phyloP scores from a whole-genome alignment of 92 coral and sea anemone genomes.

The Epizoanthus illoricatus region DNA sequence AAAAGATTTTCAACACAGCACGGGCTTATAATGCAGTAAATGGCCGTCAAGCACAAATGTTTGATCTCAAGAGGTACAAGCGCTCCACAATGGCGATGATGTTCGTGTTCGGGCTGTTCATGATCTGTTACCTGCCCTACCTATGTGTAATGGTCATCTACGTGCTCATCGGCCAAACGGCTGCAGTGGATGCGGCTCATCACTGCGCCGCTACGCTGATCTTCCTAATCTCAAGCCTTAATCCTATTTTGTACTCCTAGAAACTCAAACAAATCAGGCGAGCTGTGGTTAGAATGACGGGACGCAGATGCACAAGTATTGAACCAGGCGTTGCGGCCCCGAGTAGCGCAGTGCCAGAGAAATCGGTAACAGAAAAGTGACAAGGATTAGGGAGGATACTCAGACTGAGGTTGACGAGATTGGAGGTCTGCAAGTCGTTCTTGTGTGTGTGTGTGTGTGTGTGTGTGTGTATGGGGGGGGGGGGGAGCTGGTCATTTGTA shows the following conservation, averaged over 20 bases:
- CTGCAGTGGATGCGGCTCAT: conserved; percentile 39
- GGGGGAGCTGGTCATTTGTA: too few relatives aligned
- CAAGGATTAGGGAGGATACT: too few relatives aligned
- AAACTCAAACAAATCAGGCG: conserved; percentile 28
- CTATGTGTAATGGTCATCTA: conserved; percentile 36
- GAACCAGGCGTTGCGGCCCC: neutral
- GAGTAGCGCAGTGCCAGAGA: neutral
- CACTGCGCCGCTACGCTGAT: conserved; percentile 41
- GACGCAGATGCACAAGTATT: neutral
- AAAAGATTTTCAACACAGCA: neutral
- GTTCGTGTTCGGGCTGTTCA: conserved; percentile 44
- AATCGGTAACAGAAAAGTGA: neutral
- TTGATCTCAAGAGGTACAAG: conserved; percentile 37
- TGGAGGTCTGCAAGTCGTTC: too few relatives aligned
- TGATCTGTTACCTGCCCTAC: conserved; percentile 32
- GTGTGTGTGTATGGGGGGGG: too few relatives aligned
- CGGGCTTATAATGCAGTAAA: neutral
- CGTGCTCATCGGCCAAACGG: conserved; percentile 35
- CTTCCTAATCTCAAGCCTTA: conserved; percentile 41
- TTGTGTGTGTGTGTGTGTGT: too few relatives aligned
- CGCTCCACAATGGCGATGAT: conserved; percentile 45
- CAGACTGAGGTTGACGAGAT: too few relatives aligned
- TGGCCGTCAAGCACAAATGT: neutral
- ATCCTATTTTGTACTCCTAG: conserved; percentile 52
- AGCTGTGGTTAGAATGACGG: conserved; percentile 10